A percentile compares a stretch with the other conserved stretches of the same genome.
Conservation (phyloP, 2,113 vertebrate species). For the Copsychus sechellarum region DNA sequence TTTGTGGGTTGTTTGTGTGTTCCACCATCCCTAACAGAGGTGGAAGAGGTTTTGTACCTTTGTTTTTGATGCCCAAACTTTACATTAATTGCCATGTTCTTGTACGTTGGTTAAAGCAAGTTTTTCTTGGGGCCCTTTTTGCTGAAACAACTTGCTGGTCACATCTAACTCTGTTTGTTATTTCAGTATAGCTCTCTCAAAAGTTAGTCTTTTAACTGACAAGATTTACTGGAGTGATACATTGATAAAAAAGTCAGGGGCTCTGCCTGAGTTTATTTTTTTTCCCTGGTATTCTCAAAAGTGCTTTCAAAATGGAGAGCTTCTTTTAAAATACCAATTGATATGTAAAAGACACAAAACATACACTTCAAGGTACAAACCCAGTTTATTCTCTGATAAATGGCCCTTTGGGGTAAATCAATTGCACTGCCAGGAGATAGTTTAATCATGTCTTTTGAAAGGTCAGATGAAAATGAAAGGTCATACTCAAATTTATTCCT, state of each 20-base stretch:
- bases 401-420: background rate
- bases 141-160: background rate
- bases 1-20: background rate
- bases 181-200: background rate
- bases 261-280: background rate
- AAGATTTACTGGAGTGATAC: background rate
- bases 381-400: constrained; percentile 31
- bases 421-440: background rate
- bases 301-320: background rate
- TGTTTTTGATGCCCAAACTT: background rate
- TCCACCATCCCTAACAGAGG: background rate
- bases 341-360: constrained; percentile 37
- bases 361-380: background rate
- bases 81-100: background rate
- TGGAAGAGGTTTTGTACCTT: background rate
- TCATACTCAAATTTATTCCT: background rate
- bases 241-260: background rate
- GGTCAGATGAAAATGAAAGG: constrained; percentile 37
- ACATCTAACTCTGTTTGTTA: background rate
- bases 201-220: background rate
- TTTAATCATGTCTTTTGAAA: constrained; percentile 44
- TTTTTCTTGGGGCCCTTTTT: background rate
- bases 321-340: constrained; percentile 2
- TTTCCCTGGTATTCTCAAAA: background rate
- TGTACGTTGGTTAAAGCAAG: background rate